These are phyloP conservation scores for Butastur rufipennis DNA, from an alignment of 2,113 vertebrate species.

Conservation along the genomic window DNA sequence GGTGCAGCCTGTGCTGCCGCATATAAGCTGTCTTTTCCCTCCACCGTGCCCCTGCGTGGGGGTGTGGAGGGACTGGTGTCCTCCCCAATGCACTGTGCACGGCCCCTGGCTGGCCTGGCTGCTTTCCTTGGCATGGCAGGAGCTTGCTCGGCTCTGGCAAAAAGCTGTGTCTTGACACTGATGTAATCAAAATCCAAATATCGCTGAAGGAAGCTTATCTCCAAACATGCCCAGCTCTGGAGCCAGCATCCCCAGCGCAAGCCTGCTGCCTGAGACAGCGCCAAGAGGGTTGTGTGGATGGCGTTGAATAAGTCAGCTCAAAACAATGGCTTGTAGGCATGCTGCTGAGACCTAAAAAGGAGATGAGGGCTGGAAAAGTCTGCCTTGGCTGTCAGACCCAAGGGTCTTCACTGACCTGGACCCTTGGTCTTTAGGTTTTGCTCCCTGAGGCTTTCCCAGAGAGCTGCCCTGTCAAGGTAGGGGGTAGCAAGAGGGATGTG, in stretches of 20 bases:
- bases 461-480: not conserved
- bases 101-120: not conserved
- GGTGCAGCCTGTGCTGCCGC: not conserved
- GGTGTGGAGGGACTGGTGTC: not conserved
- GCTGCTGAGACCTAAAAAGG: not conserved
- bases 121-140: conserved; percentile 7
- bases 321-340: not conserved
- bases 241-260: not conserved
- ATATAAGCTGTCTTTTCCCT: not conserved
- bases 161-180: conserved; percentile 1
- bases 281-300: not conserved
- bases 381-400: not conserved
- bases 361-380: not conserved
- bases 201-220: not conserved
- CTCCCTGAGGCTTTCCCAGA: not conserved
- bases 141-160: not conserved
- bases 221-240: not conserved
- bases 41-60: accelerated
- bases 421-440: not conserved
- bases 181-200: not conserved
- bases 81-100: accelerated
- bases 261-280: accelerated
- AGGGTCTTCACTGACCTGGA: not conserved
- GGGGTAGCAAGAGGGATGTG: not conserved
- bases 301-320: not conserved